Conservation (phyloP, 2,888 invertebrate genomes). For the Melitaea athalia region DNA sequence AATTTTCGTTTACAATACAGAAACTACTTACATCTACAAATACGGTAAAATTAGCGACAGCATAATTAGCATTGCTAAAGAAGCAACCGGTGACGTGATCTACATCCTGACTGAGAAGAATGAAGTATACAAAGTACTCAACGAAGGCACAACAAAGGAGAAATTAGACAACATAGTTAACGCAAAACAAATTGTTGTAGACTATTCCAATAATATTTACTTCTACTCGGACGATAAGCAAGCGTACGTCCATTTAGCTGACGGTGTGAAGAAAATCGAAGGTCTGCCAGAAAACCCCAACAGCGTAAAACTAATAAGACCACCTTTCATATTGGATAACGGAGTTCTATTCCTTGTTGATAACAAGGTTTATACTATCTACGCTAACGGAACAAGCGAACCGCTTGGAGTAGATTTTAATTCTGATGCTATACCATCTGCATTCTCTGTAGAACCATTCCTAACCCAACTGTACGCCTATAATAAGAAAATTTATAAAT, state of each 20-base stretch:
- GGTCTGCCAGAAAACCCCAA: slow-evolving; percentile 55
- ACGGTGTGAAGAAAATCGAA: slow-evolving; percentile 52
- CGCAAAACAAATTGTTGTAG: slow-evolving; percentile 59
- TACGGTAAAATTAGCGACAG: slow-evolving; percentile 45
- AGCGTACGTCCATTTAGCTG: slow-evolving; percentile 48
- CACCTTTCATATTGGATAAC: slow-evolving; percentile 52
- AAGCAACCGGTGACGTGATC: slow-evolving; percentile 45
- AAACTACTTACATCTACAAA: slow-evolving; percentile 38
- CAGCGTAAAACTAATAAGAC: slow-evolving; percentile 50
- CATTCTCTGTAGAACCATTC: slow-evolving; percentile 56
- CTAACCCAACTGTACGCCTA: slow-evolving; percentile 60
- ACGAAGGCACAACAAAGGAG: slow-evolving; percentile 57
- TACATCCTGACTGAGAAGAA: slow-evolving; percentile 60
- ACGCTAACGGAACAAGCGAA: slow-evolving; percentile 55
- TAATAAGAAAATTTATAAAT: slow-evolving; percentile 66
- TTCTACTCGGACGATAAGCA: slow-evolving; percentile 54
- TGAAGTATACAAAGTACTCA: slow-evolving; percentile 58
- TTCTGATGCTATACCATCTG: slow-evolving; percentile 51
- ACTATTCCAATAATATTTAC: slow-evolving; percentile 59
- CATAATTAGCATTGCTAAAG: slow-evolving; percentile 42
- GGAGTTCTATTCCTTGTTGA: slow-evolving; percentile 52
- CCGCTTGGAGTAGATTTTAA: slow-evolving; percentile 45
- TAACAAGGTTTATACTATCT: slow-evolving; percentile 49
- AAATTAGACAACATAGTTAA: slow-evolving; percentile 51
- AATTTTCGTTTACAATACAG: slow-evolving; percentile 51